phyloP scores from a whole-genome alignment of 1,140 invertebrate genomes.

The Macrosteles quadrilineatus region DNA sequence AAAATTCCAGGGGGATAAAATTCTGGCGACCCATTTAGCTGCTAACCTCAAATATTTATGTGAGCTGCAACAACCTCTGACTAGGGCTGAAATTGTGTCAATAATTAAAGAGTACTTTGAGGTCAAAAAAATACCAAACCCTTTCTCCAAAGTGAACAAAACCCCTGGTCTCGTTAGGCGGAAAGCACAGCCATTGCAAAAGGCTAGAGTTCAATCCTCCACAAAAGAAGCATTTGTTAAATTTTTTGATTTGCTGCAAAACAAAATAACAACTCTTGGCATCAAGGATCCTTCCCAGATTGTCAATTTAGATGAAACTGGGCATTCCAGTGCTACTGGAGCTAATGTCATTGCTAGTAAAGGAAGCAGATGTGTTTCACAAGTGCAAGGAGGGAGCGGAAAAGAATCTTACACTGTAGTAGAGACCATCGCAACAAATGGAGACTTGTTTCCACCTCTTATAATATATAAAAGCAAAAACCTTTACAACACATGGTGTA shows the following conservation, averaged over 20 bases:
- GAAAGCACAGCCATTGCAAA: slow-evolving; percentile 8
- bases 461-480: slow-evolving; percentile 27
- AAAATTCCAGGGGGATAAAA: no score
- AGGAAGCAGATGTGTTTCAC: slow-evolving; percentile 16
- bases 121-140: slow-evolving; percentile 2
- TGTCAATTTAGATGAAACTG: slow-evolving; percentile 19
- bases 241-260: background rate
- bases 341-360: background rate
- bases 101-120: slow-evolving; percentile 20
- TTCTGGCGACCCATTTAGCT: no score
- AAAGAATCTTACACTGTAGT: slow-evolving; percentile 14
- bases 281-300: slow-evolving; percentile 15
- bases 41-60: no score
- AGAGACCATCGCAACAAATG: slow-evolving; percentile 13
- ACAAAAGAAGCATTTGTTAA: no score
- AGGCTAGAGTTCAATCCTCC: slow-evolving; percentile 17
- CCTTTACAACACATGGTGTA: slow-evolving; percentile 15
- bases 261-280: slow-evolving; percentile 1
- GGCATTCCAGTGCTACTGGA: background rate
- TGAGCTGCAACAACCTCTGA: no score
- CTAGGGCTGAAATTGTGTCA: slow-evolving; percentile 5
- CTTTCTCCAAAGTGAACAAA: slow-evolving; percentile 6
- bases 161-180: background rate
- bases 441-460: slow-evolving; percentile 20
- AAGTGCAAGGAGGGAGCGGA: slow-evolving; percentile 2